Percentiles rank a stretch among this genome's conserved stretches.
Conservation (phyloP, 2,888 invertebrate genomes). For the Scrobipalpa costella region DNA sequence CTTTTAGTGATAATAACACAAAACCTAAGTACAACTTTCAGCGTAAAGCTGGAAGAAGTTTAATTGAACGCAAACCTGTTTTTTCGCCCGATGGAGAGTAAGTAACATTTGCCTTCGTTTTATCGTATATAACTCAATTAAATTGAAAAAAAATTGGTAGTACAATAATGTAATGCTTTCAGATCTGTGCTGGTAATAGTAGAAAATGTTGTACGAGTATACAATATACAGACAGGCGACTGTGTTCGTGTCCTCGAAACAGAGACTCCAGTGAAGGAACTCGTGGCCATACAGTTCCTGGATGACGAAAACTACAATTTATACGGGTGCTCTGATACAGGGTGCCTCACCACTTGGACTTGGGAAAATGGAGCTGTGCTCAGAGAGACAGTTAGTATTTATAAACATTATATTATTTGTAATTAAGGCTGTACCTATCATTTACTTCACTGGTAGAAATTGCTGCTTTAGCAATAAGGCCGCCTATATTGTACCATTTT, state of each 20-base stretch:
- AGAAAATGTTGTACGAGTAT: conserved; percentile 69
- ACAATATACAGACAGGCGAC: conserved; percentile 71
- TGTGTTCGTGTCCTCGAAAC: conserved; percentile 68
- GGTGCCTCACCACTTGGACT: conserved; percentile 69
- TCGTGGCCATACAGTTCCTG: conserved; percentile 66
- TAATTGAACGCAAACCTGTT: conserved; percentile 68
- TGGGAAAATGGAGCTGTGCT: conserved; percentile 75
- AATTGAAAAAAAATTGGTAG: background rate
- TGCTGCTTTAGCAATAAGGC: no score
- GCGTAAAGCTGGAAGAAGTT: conserved; percentile 74
- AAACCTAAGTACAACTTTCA: conserved; percentile 57
- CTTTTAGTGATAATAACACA: conserved; percentile 35
- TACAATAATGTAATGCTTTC: conserved; percentile 35
- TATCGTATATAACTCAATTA: background rate
- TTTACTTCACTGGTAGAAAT: no score
- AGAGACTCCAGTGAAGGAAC: conserved; percentile 53
- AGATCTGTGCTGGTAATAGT: conserved; percentile 71
- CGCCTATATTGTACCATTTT: no score
- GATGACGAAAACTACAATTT: conserved; percentile 68
- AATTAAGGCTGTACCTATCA: no score
- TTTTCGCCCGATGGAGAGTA: conserved; percentile 78
- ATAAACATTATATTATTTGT: background rate
- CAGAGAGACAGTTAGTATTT: conserved; percentile 62
- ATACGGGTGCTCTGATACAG: conserved; percentile 67
- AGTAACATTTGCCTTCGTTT: conserved; percentile 39